Percentiles rank a stretch among this genome's conserved stretches.
Evolutionary conservation across 2,888 invertebrate species (phyloP).

Genomic region (Ferrisia virgata): DNA sequence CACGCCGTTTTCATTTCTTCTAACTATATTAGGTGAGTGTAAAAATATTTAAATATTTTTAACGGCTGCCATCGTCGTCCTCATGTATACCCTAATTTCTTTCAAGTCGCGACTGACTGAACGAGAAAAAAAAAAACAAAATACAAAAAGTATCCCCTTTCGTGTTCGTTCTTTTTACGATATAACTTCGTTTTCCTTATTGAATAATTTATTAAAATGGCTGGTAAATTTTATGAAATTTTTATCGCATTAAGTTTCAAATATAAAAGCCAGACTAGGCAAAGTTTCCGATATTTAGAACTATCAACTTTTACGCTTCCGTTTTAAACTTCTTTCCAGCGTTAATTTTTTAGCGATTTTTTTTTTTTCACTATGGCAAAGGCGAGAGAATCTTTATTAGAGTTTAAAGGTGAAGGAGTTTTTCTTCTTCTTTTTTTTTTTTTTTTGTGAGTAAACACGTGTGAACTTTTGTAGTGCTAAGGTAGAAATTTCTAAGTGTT

Average conservation of each 20-base stretch:
- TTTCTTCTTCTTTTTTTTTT: neutral
- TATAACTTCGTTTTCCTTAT: neutral
- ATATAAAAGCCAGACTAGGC: neutral
- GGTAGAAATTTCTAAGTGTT: neutral
- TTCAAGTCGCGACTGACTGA: too few species aligned
- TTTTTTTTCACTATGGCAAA: neutral
- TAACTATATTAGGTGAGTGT: neutral
- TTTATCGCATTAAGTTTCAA: slow-evolving; percentile 2
- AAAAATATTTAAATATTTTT: neutral
- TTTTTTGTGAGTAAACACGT: neutral
- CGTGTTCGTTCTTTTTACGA: neutral
- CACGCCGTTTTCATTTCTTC: slow-evolving; percentile 4
- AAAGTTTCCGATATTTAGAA: slow-evolving; percentile 6
- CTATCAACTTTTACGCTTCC: slow-evolving; percentile 22
- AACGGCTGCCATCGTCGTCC: neutral
- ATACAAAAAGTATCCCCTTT: neutral
- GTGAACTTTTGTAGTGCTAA: neutral
- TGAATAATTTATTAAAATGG: slow-evolving; percentile 7
- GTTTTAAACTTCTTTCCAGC: neutral
- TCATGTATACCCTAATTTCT: neutral
- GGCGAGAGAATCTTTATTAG: neutral
- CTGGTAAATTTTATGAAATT: slow-evolving; percentile 28
- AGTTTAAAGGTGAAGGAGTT: neutral
- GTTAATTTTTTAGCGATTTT: slow-evolving; percentile 25
- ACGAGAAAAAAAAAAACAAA: neutral